Evolutionary conservation across 2,797 vertebrate species (phyloP).

Genomic region (Masticophis lateralis): DNA sequence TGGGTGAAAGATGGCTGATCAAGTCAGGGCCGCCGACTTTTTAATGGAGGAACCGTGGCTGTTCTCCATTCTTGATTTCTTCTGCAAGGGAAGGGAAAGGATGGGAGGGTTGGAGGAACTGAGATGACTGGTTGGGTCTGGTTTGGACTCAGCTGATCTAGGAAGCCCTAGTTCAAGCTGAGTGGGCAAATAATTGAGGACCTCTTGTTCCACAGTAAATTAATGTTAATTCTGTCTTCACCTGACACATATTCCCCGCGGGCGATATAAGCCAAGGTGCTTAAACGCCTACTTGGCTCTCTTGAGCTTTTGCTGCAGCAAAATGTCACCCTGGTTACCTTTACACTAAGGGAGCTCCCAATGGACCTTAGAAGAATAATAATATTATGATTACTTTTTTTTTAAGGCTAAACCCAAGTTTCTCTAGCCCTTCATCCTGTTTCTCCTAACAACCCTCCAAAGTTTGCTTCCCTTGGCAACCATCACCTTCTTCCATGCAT

Average conservation of each 20-base stretch:
- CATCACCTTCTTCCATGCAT: background rate
- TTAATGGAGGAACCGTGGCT: background rate
- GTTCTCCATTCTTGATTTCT: background rate
- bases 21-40: background rate
- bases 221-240: no score
- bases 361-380: background rate
- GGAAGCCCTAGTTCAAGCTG: background rate
- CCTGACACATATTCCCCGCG: background rate
- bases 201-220: background rate
- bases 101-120: background rate
- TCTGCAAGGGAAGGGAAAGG: background rate
- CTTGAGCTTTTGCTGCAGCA: background rate
- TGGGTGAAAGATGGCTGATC: background rate
- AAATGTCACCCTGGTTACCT: background rate
- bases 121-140: background rate
- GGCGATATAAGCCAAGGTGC: background rate
- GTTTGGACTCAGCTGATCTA: background rate
- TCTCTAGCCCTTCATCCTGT: background rate
- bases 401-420: background rate
- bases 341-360: background rate
- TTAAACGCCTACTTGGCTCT: background rate
- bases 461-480: background rate
- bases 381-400: background rate
- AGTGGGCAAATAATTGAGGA: background rate
- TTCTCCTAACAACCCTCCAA: background rate